Evolutionary conservation across 2,797 vertebrate species (phyloP), one percentile per base, ranked within the genome.

Genomic region (Phataginus tricuspis): DNA sequence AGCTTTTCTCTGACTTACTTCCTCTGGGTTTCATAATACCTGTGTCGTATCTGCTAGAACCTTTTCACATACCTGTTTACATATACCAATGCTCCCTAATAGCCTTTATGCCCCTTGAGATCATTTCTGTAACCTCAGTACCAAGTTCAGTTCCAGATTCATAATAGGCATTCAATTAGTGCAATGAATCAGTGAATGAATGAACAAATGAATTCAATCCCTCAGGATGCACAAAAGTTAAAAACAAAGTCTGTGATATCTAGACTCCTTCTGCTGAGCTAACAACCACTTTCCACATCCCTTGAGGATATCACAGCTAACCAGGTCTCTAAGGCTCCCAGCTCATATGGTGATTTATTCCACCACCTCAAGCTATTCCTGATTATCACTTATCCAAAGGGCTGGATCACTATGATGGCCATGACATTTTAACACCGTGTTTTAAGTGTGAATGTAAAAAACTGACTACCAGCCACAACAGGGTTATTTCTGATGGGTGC

Each of bases 381-480:
- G 75, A 90, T 91, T 39, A 72, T 78, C 69, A 31, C 79, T 94
- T 94, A 93, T 82, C 89, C 71, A 92, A 97, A 88, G 79, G 92
- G 92, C 98, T 77, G 87, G 97, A 98, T 97, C 97, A 97, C 90
- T 98, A 97, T 86, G 95, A 79, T 83, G 95, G 84, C 85, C 84
- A 94, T 94, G 91, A 94, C 53, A 51, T 94, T 98, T 98, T 97
- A 95, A 91, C 96, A 91, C 95, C 49, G 92, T 97, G 29, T 98
- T 98, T 98, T 97, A 97, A 91, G 87, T 77, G 61, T 96, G 91
- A 98, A 97, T 96, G 89, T 87, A 93, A 95, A 97, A 88, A 91
- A 94, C 94, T 97, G 93, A 96, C 92, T 98, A 97, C 94, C 72
- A 94, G 92, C 57, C 69, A 90, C 34, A 71, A 66, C 10, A 34